Evolutionary conservation across 2,113 vertebrate species (phyloP), one percentile per base, ranked within the genome.

Genomic region (Alethe castanea): DNA sequence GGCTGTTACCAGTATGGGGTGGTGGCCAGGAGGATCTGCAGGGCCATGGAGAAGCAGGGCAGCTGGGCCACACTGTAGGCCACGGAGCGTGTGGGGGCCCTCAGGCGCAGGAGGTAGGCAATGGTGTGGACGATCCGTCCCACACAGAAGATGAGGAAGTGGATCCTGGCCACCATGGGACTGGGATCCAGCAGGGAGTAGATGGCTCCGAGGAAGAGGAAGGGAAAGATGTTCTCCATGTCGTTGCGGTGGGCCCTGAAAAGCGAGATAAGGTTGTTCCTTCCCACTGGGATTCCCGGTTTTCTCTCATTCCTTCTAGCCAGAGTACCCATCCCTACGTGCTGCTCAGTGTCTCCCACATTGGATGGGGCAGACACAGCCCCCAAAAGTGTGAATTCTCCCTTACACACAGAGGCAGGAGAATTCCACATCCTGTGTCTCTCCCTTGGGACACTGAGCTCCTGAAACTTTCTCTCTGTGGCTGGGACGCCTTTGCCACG

Each of bases 201-300:
- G 96, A 99, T 28, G 0, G 99, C 97, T 9, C 99, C 99, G 5
- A 99, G 97, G 96, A 99, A 99, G 48, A 99, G 98, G 97, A 99
- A 99, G 6, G 99, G 99, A 12, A 98, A 97, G 95, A 99, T 99
- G 97, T 98, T 99, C 97, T 99, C 99, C 98, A 99, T 97, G 97
- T 99, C 99, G 0, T 99, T 99, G 8, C 70, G 61, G 76, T 99
- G 99, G 74, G 99, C 99, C 76, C 99, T 99, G 91, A 44, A 95
- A 89, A 61, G n/a, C 6, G 6, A 88, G 61, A 90, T 6, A 47
- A 71, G 11, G 19, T 65, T 52, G 52, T 17, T 18, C 14, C n/a
- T 69, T 72, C 38, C 38, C 81, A 45, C 8, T 1, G 17, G 64
- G 70, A 50, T 80, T 56, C n/a, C 13, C 52, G 40, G 47, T 38